Evolutionary conservation across 1,140 invertebrate species (phyloP).

Genomic region (Lordiphosa collinella): DNA sequence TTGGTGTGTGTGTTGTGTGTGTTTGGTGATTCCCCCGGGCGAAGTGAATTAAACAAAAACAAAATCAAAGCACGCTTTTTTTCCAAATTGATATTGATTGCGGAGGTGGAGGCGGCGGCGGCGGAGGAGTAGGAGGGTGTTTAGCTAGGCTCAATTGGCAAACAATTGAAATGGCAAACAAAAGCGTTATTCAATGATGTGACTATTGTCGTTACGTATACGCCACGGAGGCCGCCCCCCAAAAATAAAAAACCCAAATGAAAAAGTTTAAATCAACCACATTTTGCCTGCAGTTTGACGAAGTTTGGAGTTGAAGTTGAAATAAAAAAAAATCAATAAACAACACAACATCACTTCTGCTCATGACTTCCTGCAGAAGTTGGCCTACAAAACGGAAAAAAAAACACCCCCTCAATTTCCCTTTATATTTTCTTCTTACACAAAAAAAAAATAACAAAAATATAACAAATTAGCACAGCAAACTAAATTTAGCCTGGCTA

Average conservation of each 20-base stretch:
- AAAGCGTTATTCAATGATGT: slow-evolving; percentile 14
- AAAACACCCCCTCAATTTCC: slow-evolving; percentile 18
- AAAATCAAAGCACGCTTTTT: slow-evolving; percentile 34
- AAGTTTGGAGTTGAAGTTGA: slow-evolving; percentile 2
- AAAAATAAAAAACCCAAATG: not conserved
- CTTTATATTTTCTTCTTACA: too few species aligned
- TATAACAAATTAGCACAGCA: slow-evolving; percentile 33
- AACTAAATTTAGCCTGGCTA: slow-evolving; percentile 59
- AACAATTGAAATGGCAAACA: slow-evolving; percentile 55
- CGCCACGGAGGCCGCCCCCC: slow-evolving; percentile 43
- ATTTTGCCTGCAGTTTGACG: too few species aligned
- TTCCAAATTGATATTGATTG: slow-evolving; percentile 66
- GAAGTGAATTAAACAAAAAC: not conserved
- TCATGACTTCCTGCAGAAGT: slow-evolving; percentile 27
- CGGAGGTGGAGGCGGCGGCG: not conserved
- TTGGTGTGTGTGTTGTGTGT: slow-evolving; percentile 23
- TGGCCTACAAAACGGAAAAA: slow-evolving; percentile 15
- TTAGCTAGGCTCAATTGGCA: slow-evolving; percentile 59
- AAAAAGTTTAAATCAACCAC: too few species aligned
- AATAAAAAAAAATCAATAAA: slow-evolving; percentile 61
- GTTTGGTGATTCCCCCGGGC: slow-evolving; percentile 17
- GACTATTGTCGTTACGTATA: slow-evolving; percentile 53
- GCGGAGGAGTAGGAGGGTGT: too few species aligned
- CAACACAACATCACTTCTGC: too few species aligned
- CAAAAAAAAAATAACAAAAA: slow-evolving; percentile 10